Evolutionary conservation across 2,888 invertebrate species (phyloP), one percentile per base, ranked within the genome.

Genomic region (Epiblema foenella): DNA sequence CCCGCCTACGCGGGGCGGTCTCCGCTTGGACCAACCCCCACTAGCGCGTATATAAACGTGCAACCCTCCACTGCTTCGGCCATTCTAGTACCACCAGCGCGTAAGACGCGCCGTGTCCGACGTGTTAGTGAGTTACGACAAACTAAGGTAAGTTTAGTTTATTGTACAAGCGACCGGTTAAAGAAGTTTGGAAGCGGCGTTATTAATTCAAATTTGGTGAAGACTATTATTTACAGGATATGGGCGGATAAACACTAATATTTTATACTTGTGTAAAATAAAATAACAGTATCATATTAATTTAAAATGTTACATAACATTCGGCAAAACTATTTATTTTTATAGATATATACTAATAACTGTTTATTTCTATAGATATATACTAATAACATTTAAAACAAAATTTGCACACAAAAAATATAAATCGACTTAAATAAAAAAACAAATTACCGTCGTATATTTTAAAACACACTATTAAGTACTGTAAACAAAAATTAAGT

Each of bases 1-100:
- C 88, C 89, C 91, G 92, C 92, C 93, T 88, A 92, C 92, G 89
- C 78, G 73, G 79, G 77, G 89, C 89, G 91, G 89, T 88, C 85
- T 86, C 86, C 86, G 82, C 82, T 86, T 86, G 85, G 83, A 84
- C 88, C 89, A 88, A 84, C 86, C 88, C 83, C 83, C 85, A 54
- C 49, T 20, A 39, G 37, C 18, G 20, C 54, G 42, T 78, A 79
- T 89, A 90, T 90, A 90, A 90, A 88, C 79, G 80, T 77, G 78
- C 75, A 74, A 73, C 76, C 75, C 73, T 77, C 75, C 77, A 76
- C 77, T 75, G 77, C 76, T 75, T 77, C 78, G 77, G 78, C 85
- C 92, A 92, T 88, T 92, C 87, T 82, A 83, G 85, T 88, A 75
- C 82, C 75, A 80, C 80, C 78, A 83, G 83, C 87, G 89, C 83